phyloP scores from a whole-genome alignment of 1,140 invertebrate genomes.

The Lordiphosa stackelbergi region DNA sequence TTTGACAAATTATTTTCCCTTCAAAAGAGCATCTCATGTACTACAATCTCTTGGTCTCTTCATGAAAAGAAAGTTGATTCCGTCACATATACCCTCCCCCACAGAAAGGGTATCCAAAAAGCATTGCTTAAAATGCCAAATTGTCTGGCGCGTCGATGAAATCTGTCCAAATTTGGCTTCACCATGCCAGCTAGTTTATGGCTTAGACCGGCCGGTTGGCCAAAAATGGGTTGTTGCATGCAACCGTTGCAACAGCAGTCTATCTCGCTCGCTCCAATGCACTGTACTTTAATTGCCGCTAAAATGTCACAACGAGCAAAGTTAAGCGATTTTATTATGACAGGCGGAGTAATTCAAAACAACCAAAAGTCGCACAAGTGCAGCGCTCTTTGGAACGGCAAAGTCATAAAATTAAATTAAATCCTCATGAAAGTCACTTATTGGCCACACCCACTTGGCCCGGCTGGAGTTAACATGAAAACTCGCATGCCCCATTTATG shows the following conservation, averaged over 20 bases:
- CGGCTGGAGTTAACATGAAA: slow-evolving; percentile 26
- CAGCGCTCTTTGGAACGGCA: slow-evolving; percentile 33
- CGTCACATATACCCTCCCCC: too few relatives aligned
- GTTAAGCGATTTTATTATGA: slow-evolving; percentile 65
- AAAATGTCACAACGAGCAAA: slow-evolving; percentile 47
- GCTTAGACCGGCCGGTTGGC: slow-evolving; percentile 47
- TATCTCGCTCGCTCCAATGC: slow-evolving; percentile 8
- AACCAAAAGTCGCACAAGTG: slow-evolving; percentile 42
- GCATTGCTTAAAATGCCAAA: slow-evolving; percentile 69
- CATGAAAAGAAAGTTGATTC: too few relatives aligned
- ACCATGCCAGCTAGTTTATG: slow-evolving; percentile 47
- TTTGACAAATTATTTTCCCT: too few relatives aligned
- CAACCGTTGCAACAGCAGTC: slow-evolving; percentile 42
- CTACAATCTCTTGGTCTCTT: too few relatives aligned
- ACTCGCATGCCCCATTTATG: slow-evolving; percentile 24
- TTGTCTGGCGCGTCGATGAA: slow-evolving; percentile 47
- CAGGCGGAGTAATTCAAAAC: slow-evolving; percentile 34
- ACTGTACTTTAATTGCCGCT: slow-evolving; percentile 35
- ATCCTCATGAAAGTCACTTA: slow-evolving; percentile 55
- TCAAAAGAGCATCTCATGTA: too few relatives aligned
- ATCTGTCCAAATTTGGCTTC: slow-evolving; percentile 59
- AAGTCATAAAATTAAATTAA: slow-evolving; percentile 67
- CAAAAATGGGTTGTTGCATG: slow-evolving; percentile 63
- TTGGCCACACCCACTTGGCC: slow-evolving; percentile 48
- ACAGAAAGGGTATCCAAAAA: slow-evolving; percentile 14